These are phyloP conservation scores for Trachelipus rathkii DNA, from an alignment of 1,140 invertebrate species.

Conservation along the genomic window DNA sequence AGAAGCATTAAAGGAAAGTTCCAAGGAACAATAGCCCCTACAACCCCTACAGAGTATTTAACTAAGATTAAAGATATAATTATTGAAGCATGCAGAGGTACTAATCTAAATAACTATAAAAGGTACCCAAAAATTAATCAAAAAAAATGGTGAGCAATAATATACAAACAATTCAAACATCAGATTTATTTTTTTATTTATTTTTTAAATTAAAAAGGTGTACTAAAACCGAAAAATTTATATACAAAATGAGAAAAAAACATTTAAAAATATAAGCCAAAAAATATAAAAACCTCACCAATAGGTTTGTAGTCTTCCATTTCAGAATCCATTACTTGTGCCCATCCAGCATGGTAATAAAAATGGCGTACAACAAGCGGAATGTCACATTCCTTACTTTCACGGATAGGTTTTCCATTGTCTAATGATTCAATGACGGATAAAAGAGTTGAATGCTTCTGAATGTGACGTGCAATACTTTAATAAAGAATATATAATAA, in stretches of 20 bases:
- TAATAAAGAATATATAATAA: too few relatives aligned
- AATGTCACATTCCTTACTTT: conserved; percentile 52
- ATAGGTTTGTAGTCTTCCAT: conserved; percentile 52
- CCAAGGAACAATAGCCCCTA: conserved; percentile 54
- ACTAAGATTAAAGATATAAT: too few relatives aligned
- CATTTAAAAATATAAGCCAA: too few relatives aligned
- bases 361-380: conserved; percentile 52
- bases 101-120: too few relatives aligned
- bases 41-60: conserved; percentile 52
- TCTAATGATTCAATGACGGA: conserved; percentile 53
- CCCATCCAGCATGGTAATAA: conserved; percentile 56
- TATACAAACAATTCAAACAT: too few relatives aligned
- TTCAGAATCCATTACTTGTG: conserved; percentile 53
- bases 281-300: conserved; percentile 48
- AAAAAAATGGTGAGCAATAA: too few relatives aligned
- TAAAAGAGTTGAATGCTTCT: conserved; percentile 54
- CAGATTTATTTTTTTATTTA: too few relatives aligned
- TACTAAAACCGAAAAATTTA: too few relatives aligned
- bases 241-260: too few relatives aligned
- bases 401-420: conserved; percentile 52
- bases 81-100: too few relatives aligned
- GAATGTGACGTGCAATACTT: conserved; percentile 54
- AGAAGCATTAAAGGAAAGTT: conserved; percentile 62
- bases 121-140: too few relatives aligned
- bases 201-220: too few relatives aligned